Evolutionary conservation across 1,140 invertebrate genomes (phyloP).

Genomic region (Heliconius melpomene): DNA sequence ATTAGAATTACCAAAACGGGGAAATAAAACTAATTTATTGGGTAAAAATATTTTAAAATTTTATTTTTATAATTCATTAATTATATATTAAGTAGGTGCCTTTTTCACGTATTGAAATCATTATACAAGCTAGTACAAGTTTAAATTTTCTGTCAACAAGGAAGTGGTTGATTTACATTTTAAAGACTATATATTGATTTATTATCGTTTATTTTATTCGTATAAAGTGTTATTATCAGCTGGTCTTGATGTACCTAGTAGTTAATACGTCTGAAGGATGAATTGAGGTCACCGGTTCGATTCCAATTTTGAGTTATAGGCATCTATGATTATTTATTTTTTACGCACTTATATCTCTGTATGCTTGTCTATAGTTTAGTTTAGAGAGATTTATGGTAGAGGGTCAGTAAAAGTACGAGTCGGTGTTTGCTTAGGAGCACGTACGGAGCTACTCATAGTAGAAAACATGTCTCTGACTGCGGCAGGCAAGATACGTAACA

Average conservation of each 20-base stretch:
- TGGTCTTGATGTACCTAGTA: not conserved
- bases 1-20: no score
- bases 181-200: not conserved
- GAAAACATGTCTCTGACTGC: not conserved
- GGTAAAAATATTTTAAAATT: no score
- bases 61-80: no score
- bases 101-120: not conserved
- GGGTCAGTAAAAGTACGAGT: no score
- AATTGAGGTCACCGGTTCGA: not conserved
- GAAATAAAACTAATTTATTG: no score
- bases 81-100: no score
- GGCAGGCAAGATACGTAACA: not conserved
- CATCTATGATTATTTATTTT: no score
- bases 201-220: not conserved
- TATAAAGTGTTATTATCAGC: not conserved
- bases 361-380: no score
- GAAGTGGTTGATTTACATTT: slow-evolving; percentile 5
- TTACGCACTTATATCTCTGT: no score
- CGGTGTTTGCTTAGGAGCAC: no score
- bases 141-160: not conserved
- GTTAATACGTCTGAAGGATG: not conserved
- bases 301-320: not conserved
- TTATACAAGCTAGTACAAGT: not conserved
- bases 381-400: no score
- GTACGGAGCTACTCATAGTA: not conserved